Evolutionary conservation across 2,797 vertebrate genomes (phyloP), one percentile per base, ranked within the genome.

Genomic region (Spinus olivaceus): DNA sequence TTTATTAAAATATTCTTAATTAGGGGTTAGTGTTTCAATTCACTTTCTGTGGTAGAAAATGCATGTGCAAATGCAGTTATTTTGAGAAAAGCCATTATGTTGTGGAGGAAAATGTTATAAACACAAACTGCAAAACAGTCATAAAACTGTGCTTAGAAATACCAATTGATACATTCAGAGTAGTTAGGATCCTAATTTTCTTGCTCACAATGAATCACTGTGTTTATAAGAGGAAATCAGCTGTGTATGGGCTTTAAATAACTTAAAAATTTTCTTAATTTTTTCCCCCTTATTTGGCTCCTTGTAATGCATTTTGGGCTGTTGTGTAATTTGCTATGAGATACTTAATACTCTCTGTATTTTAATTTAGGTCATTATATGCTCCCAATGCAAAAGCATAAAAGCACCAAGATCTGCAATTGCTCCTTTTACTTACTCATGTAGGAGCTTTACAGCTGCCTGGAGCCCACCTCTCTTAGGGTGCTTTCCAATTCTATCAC

Each of bases 241-340:
- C 10, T 57, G 2, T 64, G 4, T 27, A 30, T 64, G 30, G 22
- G 14, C 24, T 94, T 92, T 69, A 79, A 90, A 28, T 46, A 65
- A 24, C 19, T 82, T 57, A 1, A 0, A 30, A 0, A 2, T 35
- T 28, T 50, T 49, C 10, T 42, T 64, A 12, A 2, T 1, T 1
- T 23, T 76, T 74, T 28, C 1, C 6, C 4, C 10, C 3, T 0
- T 33, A 33, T 81, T 77, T 90, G n/a, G 10, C n/a, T 78, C 14
- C 18, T 86, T 0, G 0, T 32, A 32, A 20, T 35, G 24, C 0
- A 2, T 46, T 84, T 86, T 90, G 14, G 12, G 11, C 13, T 24
- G 1, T 50, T 66, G 9, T 19, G 12, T 60, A 41, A 59, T 65
- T 88, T 79, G 6, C 11, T 23, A 2, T 44, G 61, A 81, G 33